Percentiles rank a stretch among this genome's conserved stretches.
phyloP scores from a whole-genome alignment of 2,113 vertebrate species.

The Acanthisitta chloris region DNA sequence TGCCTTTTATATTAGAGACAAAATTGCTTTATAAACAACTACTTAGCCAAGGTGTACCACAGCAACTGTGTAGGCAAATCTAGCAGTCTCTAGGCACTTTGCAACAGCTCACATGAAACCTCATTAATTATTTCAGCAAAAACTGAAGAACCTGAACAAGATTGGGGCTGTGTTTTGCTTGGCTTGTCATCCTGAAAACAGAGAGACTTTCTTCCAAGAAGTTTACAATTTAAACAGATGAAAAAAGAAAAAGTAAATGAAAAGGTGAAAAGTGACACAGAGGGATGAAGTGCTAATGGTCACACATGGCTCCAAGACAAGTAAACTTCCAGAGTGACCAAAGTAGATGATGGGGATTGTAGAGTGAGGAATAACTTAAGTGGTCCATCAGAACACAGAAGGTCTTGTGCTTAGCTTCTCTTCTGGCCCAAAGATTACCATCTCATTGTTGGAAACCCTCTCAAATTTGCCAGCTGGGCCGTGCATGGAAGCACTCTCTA shows the following conservation, averaged over 20 bases:
- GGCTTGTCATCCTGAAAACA: neutral
- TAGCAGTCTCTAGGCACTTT: neutral
- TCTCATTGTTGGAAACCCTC: neutral
- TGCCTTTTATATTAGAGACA: neutral
- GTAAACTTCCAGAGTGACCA: neutral
- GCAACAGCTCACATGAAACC: neutral
- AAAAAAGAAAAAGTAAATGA: neutral
- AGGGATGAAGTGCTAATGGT: neutral
- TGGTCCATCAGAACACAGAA: neutral
- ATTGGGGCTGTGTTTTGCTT: neutral
- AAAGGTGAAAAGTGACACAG: neutral
- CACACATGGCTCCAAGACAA: neutral
- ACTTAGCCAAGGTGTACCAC: neutral
- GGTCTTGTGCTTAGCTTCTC: neutral
- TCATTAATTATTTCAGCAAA: conserved; percentile 4
- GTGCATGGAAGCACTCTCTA: neutral
- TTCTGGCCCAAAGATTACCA: neutral
- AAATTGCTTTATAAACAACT: conserved; percentile 34
- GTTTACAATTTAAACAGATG: neutral
- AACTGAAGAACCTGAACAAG: neutral
- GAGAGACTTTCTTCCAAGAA: neutral
- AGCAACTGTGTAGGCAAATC: neutral
- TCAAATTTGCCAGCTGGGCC: neutral
- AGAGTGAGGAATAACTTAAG: neutral
- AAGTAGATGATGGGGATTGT: neutral